These are phyloP conservation scores for Argyresthia goedartella DNA, from an alignment of 2,888 invertebrate species.

Conservation along the genomic window DNA sequence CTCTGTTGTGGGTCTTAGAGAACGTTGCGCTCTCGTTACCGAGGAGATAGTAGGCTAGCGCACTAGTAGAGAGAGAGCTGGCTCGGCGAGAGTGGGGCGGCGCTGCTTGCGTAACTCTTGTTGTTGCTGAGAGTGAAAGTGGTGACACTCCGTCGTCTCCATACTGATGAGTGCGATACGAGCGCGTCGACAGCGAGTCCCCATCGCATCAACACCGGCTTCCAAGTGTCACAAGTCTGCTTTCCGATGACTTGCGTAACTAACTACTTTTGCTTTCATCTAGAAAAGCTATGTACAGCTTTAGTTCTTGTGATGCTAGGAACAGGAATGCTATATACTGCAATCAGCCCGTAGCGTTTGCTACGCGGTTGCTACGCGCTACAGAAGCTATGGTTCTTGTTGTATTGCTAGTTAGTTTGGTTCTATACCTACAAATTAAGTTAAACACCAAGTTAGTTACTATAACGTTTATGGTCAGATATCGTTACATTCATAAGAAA, in stretches of 20 bases:
- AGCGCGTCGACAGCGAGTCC: conserved; percentile 25
- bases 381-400: neutral
- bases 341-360: neutral
- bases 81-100: conserved; percentile 29
- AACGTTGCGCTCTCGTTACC: conserved; percentile 10
- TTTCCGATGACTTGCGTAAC: conserved; percentile 45
- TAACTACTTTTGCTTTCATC: conserved; percentile 37
- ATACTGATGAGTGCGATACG: conserved; percentile 60
- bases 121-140: conserved; percentile 66
- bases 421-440: too few relatives aligned
- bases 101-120: conserved; percentile 58
- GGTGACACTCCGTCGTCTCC: conserved; percentile 49
- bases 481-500: too few relatives aligned
- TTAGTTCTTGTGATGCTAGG: neutral
- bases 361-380: neutral
- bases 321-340: neutral
- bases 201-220: conserved; percentile 18
- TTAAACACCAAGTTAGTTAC: too few relatives aligned
- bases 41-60: neutral
- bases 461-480: too few relatives aligned
- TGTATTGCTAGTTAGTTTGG: too few relatives aligned
- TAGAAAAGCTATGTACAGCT: conserved; percentile 17
- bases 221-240: conserved; percentile 51
- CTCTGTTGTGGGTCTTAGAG: neutral
- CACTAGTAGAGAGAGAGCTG: neutral